Evolutionary conservation across 2,888 invertebrate species (phyloP), one percentile per base, ranked within the genome.

Genomic region (Hydropsyche betteni): DNA sequence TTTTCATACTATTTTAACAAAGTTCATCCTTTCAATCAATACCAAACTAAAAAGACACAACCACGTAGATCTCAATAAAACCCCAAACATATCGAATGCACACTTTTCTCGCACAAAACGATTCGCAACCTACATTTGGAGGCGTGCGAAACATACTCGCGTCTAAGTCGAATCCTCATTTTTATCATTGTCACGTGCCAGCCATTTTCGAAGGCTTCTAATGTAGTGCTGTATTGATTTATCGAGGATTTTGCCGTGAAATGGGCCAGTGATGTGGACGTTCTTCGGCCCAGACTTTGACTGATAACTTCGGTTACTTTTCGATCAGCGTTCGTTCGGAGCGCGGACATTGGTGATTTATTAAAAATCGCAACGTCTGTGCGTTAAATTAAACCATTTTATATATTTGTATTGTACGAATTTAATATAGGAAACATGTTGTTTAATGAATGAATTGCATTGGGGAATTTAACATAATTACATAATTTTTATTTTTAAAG

Each of bases 271-370:
- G 36, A 12, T 36, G 64, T 36, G 1, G 36, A 64, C 34, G 34
- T 64, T 64, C 64, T 36, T 36, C 34, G 36, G 24, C 24, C 34
- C 2, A 36, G 64, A 64, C 64, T 64, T 33, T 64, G 64, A 64
- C 64, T 64, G 64, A 64, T 64, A 64, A 64, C 64, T 64, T 64
- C 24, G 64, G 34, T 36, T 64, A 36, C 64, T 64, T 64, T 64
- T 64, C 64, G 34, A 64, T 64, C 36, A 24, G 33, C 33, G 1
- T 10, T 5, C 12, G 53, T 53, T 16, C 24, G 24, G 24, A 24
- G 24, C 24, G 24, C 44, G 44, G 24, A 58, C 58, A 58, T 24
- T 2, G 36, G 34, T 64, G 64, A 64, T 64, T 36, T 33, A 64
- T 64, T 12, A 7, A 64, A 36, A 64, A 12, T 16, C 10, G n/a